Evolutionary conservation across 2,888 invertebrate species (phyloP).

Genomic region (Tenthredo mesomela): DNA sequence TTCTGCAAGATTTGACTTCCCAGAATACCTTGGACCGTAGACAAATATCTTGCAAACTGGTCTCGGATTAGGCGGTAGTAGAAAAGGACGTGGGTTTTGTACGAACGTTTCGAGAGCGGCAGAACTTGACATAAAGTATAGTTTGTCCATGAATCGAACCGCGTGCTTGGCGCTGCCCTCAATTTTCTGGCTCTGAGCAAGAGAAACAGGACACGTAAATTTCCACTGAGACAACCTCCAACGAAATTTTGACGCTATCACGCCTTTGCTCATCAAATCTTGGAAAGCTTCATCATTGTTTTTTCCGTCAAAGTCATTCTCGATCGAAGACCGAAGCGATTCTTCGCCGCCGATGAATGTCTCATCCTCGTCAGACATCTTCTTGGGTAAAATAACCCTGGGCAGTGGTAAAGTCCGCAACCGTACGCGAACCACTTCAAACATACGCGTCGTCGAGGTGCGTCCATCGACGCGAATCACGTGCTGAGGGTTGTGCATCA

Average conservation of each 20-base stretch:
- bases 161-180: conserved; percentile 80
- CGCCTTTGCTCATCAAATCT: conserved; percentile 66
- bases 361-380: conserved; percentile 63
- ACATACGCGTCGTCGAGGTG: conserved; percentile 77
- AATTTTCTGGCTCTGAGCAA: conserved; percentile 79
- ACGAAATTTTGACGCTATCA: conserved; percentile 72
- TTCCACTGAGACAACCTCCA: conserved; percentile 82
- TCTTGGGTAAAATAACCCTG: conserved; percentile 72
- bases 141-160: conserved; percentile 82
- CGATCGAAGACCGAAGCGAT: conserved; percentile 54
- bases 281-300: conserved; percentile 72
- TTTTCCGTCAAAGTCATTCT: conserved; percentile 61
- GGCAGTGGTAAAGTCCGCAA: conserved; percentile 75
- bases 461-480: conserved; percentile 83
- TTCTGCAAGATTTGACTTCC: conserved; percentile 81
- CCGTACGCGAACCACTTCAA: conserved; percentile 78
- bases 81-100: conserved; percentile 82
- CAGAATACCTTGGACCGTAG: conserved; percentile 82
- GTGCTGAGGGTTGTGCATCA: conserved; percentile 80
- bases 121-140: conserved; percentile 81
- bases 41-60: conserved; percentile 82
- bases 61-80: conserved; percentile 81
- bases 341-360: conserved; percentile 40
- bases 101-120: conserved; percentile 80
- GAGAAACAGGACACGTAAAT: conserved; percentile 83